Conservation (phyloP, 2,888 invertebrate genomes). For the Litoditis marina region DNA sequence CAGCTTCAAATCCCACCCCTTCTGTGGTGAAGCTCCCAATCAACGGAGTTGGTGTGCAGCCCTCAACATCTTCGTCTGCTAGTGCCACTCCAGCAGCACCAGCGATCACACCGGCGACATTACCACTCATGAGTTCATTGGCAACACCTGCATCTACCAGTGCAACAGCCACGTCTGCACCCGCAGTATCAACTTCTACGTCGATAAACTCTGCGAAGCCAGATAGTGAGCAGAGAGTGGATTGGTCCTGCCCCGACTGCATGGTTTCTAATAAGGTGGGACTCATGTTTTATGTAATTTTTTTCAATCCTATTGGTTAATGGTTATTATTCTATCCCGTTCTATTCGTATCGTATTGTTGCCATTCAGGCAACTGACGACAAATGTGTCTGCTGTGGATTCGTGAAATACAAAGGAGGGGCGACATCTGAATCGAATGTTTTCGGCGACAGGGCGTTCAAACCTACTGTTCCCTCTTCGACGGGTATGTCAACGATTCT, state of each 20-base stretch:
- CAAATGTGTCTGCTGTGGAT: conserved; percentile 6
- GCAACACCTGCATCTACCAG: too few species aligned
- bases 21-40: too few species aligned
- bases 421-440: not conserved
- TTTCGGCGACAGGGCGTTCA: conserved; percentile 6
- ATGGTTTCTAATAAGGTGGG: conserved; percentile 8
- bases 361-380: not conserved
- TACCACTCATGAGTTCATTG: too few species aligned
- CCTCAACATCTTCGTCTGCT: too few species aligned
- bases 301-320: not conserved
- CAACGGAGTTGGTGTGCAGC: too few species aligned
- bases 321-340: not conserved
- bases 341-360: not conserved
- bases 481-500: too few species aligned
- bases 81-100: not conserved
- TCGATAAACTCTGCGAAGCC: not conserved
- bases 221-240: not conserved
- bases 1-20: not conserved
- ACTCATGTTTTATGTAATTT: too few species aligned
- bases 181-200: not conserved
- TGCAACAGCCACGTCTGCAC: too few species aligned
- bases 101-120: not conserved
- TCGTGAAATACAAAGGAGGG: not conserved
- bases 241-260: conserved; percentile 10
- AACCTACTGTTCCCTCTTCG: too few species aligned